Base-by-base conservation (phyloP, 2,797 vertebrate genomes). In the Rhodeus uyekii region DNA sequence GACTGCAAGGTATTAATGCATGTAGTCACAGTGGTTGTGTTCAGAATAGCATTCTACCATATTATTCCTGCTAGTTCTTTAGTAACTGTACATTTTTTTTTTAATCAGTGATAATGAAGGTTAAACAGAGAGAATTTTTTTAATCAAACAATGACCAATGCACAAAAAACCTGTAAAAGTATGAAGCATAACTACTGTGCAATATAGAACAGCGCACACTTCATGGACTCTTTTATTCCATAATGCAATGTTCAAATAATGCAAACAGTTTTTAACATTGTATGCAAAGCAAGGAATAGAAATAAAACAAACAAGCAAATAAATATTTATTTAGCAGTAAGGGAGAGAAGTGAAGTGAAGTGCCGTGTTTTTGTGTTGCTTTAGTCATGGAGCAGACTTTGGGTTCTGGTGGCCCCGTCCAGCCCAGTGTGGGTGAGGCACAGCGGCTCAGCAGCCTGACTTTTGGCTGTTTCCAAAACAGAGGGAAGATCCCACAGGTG, bases 401-500 rank as follows among this genome's bases (percentile, higher is more conserved):
- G 32, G 63, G 38, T 18, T 38, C 60, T 29, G 60, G 44, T 22
- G 85, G 44, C 38, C 85, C 83, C 4, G 64, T 69, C 55, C 87
- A 76, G 55, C 60, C 86, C 76, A 89, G 86, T 84, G 93, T 95
- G 3, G 95, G 92, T 0, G 96, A 98, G 86, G 97, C 96, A 60
- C 97, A 97, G 86, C 94, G 96, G 19, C 93, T 98, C 68, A 98
- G 97, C 92, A 95, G 96, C 89, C 93, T 99, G 90, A 98, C 97
- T 0, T 99, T 99, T 63, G 97, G 97, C 82, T 98, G 97, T 87
- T 97, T 99, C 91, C 95, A 96, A 82, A 96, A 97, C 84, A 94
- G 94, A 92, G 96, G 95, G 83, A 96, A 94, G 92, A 99, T 92
- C 84, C 96, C 96, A 27, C 95, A 97, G 84, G 93, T 93, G 1